Evolutionary conservation across 1,140 invertebrate species (phyloP).

Genomic region (Myzus persicae): DNA sequence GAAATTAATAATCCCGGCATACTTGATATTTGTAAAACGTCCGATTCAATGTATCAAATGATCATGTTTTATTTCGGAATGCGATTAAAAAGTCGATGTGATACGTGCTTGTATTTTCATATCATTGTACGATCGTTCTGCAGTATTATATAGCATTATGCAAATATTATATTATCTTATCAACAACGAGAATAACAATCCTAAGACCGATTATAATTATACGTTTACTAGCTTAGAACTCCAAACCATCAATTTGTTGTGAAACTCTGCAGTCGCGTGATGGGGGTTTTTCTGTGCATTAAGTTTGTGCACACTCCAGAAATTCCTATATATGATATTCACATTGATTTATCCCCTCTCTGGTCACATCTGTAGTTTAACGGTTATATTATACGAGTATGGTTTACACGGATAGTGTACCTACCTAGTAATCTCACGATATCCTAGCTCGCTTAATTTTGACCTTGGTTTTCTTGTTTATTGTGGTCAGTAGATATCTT

Average conservation of each 20-base stretch:
- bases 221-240: slow-evolving; percentile 10
- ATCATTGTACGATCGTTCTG: neutral
- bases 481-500: neutral
- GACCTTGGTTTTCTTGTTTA: slow-evolving; percentile 18
- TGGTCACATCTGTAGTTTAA: neutral
- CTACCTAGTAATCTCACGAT: neutral
- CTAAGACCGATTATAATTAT: slow-evolving; percentile 17
- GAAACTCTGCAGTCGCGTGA: neutral
- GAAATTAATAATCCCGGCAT: neutral
- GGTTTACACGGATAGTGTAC: neutral
- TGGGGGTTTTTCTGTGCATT: neutral
- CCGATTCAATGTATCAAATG: neutral
- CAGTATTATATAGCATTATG: neutral
- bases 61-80: slow-evolving; percentile 9
- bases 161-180: slow-evolving; percentile 16
- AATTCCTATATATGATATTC: neutral
- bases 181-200: slow-evolving; percentile 24
- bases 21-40: neutral
- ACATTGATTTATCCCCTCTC: neutral
- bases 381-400: neutral
- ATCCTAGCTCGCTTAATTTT: neutral
- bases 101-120: slow-evolving; percentile 23
- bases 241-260: slow-evolving; percentile 29
- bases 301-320: neutral
- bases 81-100: neutral